Evolutionary conservation across 2,797 vertebrate genomes (phyloP).

Genomic region (Fistularia commersonii): DNA sequence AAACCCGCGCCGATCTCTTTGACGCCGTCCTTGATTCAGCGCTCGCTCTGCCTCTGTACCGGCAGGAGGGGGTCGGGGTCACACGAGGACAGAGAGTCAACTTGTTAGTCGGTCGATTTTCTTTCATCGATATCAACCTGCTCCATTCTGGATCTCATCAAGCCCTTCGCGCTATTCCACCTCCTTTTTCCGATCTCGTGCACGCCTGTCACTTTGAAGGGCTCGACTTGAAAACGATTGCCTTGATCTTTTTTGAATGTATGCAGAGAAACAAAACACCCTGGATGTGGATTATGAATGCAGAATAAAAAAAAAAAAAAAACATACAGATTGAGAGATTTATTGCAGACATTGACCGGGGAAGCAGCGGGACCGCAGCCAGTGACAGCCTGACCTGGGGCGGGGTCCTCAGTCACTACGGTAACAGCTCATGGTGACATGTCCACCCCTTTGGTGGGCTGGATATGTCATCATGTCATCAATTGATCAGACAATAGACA

Average conservation of each 20-base stretch:
- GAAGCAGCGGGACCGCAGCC: conserved; percentile 37
- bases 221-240: neutral
- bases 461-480: conserved; percentile 62
- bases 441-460: conserved; percentile 53
- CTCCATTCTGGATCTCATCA: conserved; percentile 23
- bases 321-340: too few species aligned
- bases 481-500: conserved; percentile 69
- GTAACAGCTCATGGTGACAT: conserved; percentile 66
- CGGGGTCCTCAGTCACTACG: conserved; percentile 60
- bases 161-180: neutral
- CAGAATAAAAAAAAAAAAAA: too few species aligned
- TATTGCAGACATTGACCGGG: conserved; percentile 30
- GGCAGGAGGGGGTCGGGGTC: neutral
- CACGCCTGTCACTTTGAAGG: conserved; percentile 11
- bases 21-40: conserved; percentile 27
- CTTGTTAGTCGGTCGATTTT: conserved; percentile 21
- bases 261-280: too few species aligned
- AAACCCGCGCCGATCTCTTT: neutral
- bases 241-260: too few species aligned
- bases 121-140: conserved; percentile 22
- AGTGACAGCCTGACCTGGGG: conserved; percentile 65
- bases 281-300: too few species aligned
- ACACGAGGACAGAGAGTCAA: conserved; percentile 5
- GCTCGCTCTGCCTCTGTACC: conserved; percentile 15
- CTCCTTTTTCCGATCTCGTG: neutral